A percentile compares a stretch with the other conserved stretches of the same genome.
These are phyloP conservation scores for Xiphias gladius DNA, from an alignment of 2,113 vertebrate genomes.

Conservation along the genomic window DNA sequence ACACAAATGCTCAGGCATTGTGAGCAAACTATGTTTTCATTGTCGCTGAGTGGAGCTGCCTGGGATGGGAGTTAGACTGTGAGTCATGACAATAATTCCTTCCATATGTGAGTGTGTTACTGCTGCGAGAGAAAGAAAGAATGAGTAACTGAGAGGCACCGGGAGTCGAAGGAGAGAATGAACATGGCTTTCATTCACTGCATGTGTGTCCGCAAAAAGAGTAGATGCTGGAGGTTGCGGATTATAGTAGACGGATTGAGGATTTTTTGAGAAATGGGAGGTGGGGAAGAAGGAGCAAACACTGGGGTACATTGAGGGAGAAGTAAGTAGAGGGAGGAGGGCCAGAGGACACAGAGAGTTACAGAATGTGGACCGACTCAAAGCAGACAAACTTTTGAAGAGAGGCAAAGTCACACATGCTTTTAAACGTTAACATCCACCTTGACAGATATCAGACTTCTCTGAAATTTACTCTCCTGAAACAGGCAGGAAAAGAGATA, in stretches of 20 bases:
- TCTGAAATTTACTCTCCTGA: neutral
- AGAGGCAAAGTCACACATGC: constrained; percentile 31
- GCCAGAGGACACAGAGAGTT: constrained; percentile 41
- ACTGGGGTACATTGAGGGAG: constrained; percentile 70
- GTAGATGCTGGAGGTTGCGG: constrained; percentile 50
- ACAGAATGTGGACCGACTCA: constrained; percentile 46
- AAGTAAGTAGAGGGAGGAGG: constrained; percentile 25
- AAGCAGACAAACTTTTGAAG: constrained; percentile 41
- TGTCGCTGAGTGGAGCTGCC: constrained; percentile 75
- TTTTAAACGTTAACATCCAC: constrained; percentile 24
- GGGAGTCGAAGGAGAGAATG: constrained; percentile 52
- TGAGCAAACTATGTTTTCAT: constrained; percentile 79
- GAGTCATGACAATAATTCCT: constrained; percentile 85
- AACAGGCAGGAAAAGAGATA: constrained; percentile 1
- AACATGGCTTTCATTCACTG: constrained; percentile 69
- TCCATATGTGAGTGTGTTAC: constrained; percentile 83
- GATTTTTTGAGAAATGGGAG: constrained; percentile 41
- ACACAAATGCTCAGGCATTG: constrained; percentile 39
- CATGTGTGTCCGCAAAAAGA: neutral
- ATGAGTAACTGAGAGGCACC: constrained; percentile 36
- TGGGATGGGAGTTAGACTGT: constrained; percentile 73
- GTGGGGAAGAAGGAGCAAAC: constrained; percentile 51
- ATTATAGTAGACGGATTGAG: constrained; percentile 73
- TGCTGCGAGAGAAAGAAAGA: constrained; percentile 63
- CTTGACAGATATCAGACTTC: constrained; percentile 19